Evolutionary conservation across 2,113 vertebrate species (phyloP).

Genomic region (Neopipo cinnamomea): DNA sequence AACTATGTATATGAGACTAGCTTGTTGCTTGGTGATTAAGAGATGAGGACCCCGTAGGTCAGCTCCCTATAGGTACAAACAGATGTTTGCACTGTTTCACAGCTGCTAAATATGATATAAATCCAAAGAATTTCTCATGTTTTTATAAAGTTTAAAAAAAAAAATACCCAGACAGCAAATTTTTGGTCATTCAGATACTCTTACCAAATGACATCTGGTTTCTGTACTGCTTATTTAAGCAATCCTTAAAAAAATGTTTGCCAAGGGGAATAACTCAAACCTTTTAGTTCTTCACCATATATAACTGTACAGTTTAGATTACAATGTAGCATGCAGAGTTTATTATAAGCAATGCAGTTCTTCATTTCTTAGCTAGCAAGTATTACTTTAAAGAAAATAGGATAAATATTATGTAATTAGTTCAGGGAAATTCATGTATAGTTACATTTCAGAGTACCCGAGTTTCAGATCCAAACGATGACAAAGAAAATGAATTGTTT

Average conservation of each 20-base stretch:
- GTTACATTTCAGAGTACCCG: slow-evolving; percentile 69
- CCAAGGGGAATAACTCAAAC: slow-evolving; percentile 85
- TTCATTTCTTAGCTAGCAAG: slow-evolving; percentile 70
- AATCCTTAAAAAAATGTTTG: slow-evolving; percentile 83
- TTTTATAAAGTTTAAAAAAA: slow-evolving; percentile 76
- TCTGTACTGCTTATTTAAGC: slow-evolving; percentile 86
- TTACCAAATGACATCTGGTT: slow-evolving; percentile 87
- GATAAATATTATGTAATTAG: slow-evolving; percentile 78
- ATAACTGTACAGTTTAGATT: slow-evolving; percentile 79
- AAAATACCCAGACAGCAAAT: slow-evolving; percentile 82
- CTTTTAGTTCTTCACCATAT: slow-evolving; percentile 75
- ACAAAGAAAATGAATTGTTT: slow-evolving; percentile 73
- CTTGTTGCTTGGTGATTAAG: slow-evolving; percentile 78
- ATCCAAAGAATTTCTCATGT: slow-evolving; percentile 87
- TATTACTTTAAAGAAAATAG: slow-evolving; percentile 78
- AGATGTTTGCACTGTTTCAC: slow-evolving; percentile 84
- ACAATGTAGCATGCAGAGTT: slow-evolving; percentile 73
- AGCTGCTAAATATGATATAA: slow-evolving; percentile 89
- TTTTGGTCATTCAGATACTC: slow-evolving; percentile 83
- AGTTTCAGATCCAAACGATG: slow-evolving; percentile 69
- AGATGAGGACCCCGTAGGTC: slow-evolving; percentile 70
- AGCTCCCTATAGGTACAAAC: slow-evolving; percentile 83
- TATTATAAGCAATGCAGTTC: slow-evolving; percentile 76
- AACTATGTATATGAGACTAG: slow-evolving; percentile 71
- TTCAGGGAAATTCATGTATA: slow-evolving; percentile 75